Evolutionary conservation across 1,140 invertebrate species (phyloP).

Genomic region (Phocides pigmalion): DNA sequence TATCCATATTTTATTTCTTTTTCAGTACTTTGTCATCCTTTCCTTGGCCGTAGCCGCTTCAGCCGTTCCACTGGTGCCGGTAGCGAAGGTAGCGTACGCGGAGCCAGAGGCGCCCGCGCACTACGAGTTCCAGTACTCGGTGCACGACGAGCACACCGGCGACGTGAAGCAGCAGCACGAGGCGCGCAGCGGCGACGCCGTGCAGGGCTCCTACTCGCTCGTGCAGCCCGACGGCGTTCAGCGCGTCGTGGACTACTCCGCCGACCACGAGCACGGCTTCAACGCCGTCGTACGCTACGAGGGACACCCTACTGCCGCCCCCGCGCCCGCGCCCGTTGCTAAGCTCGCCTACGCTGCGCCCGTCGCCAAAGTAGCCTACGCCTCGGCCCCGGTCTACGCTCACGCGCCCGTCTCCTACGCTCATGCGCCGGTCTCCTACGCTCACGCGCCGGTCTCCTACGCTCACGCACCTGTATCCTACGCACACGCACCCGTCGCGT

Average conservation of each 20-base stretch:
- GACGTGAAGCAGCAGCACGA: slow-evolving; percentile 79
- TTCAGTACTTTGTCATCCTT: slow-evolving; percentile 62
- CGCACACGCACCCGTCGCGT: slow-evolving; percentile 58
- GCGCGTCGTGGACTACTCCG: slow-evolving; percentile 86
- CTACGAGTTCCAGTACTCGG: slow-evolving; percentile 88
- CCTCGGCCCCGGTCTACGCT: not conserved
- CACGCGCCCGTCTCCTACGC: slow-evolving; percentile 45
- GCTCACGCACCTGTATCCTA: slow-evolving; percentile 60
- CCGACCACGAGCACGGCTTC: slow-evolving; percentile 60
- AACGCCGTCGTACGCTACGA: slow-evolving; percentile 65
- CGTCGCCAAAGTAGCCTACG: slow-evolving; percentile 50
- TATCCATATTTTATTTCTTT: too few relatives aligned
- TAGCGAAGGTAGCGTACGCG: slow-evolving; percentile 59
- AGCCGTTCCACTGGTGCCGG: slow-evolving; percentile 54
- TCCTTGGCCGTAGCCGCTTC: slow-evolving; percentile 57
- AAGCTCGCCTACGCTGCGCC: slow-evolving; percentile 41
- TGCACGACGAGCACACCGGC: slow-evolving; percentile 85
- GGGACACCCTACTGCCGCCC: slow-evolving; percentile 47
- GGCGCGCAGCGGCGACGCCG: slow-evolving; percentile 83
- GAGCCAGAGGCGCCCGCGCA: slow-evolving; percentile 85
- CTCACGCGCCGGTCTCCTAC: slow-evolving; percentile 57
- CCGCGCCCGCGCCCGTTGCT: slow-evolving; percentile 50
- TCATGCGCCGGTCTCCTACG: slow-evolving; percentile 45
- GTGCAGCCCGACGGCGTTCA: slow-evolving; percentile 83
- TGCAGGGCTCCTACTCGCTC: slow-evolving; percentile 85